Conservation (phyloP, 2,888 invertebrate species). For the Myopa testacea region DNA sequence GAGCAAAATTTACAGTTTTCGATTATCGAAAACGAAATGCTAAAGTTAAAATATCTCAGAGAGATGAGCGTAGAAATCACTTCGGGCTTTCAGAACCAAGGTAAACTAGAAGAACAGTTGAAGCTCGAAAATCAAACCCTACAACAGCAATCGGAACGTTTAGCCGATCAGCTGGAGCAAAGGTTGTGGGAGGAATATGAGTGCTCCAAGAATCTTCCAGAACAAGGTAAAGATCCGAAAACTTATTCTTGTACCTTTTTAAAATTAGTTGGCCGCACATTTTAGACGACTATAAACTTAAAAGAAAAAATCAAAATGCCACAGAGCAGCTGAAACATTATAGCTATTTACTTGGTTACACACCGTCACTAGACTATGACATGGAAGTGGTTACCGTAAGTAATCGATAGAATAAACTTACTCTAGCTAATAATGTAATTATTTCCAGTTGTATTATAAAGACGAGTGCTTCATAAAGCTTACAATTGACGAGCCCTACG, state of each 20-base stretch:
- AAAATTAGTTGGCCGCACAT: background rate
- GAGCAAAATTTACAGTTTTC: too few relatives aligned
- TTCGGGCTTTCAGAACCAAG: background rate
- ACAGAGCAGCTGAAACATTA: background rate
- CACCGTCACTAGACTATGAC: background rate
- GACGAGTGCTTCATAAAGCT: constrained; percentile 24
- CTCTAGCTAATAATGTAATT: background rate
- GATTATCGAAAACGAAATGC: background rate
- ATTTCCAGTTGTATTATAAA: constrained; percentile 31
- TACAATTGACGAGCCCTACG: background rate
- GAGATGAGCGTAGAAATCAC: background rate
- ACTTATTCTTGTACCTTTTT: background rate
- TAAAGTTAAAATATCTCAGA: background rate
- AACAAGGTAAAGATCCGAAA: background rate
- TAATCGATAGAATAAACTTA: background rate
- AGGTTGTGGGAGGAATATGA: background rate
- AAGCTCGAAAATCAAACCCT: background rate
- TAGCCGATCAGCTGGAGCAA: background rate
- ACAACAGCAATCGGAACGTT: background rate
- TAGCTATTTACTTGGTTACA: constrained; percentile 9
- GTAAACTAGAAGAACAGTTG: background rate
- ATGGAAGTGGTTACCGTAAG: constrained; percentile 2
- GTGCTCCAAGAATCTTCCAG: background rate
- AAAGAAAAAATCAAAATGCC: too few relatives aligned
- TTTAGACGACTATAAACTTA: background rate